Evolutionary conservation across 1,140 invertebrate species (phyloP).

Genomic region (Dryas iulia): DNA sequence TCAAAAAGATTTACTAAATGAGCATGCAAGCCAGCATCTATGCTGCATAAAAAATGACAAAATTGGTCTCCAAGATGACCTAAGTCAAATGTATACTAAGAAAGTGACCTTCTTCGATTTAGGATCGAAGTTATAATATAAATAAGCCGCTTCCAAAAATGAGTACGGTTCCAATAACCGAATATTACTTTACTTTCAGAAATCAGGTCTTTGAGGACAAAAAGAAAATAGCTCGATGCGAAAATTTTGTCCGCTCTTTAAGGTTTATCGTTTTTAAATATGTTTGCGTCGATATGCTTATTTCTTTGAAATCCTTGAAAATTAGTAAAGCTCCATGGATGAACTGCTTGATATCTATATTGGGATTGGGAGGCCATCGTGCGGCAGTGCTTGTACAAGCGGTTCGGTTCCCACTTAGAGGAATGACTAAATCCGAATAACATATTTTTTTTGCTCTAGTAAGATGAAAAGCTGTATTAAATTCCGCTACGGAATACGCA

Average conservation of each 20-base stretch:
- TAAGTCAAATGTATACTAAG: slow-evolving; percentile 23
- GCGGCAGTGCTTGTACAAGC: too few species aligned
- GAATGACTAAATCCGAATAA: too few species aligned
- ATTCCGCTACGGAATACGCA: too few species aligned
- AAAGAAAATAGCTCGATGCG: background rate
- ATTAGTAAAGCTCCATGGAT: too few species aligned
- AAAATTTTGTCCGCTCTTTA: background rate
- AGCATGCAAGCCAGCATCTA: background rate
- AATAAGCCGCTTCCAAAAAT: slow-evolving; percentile 22
- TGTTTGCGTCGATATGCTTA: background rate
- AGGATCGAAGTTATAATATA: slow-evolving; percentile 22
- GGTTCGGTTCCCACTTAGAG: too few species aligned
- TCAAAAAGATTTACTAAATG: too few species aligned
- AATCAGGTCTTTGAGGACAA: background rate
- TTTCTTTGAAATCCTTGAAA: background rate
- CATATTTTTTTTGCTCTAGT: too few species aligned
- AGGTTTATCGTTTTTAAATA: background rate
- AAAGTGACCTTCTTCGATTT: slow-evolving; percentile 41
- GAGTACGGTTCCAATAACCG: slow-evolving; percentile 16
- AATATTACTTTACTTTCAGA: slow-evolving; percentile 9
- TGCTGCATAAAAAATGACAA: too few species aligned
- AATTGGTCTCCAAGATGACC: slow-evolving; percentile 26
- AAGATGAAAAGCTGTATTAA: too few species aligned
- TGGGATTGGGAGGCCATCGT: too few species aligned
- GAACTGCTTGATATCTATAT: too few species aligned